Conservation (phyloP, 2,888 invertebrate species). For the Ophonus ardosiacus region DNA sequence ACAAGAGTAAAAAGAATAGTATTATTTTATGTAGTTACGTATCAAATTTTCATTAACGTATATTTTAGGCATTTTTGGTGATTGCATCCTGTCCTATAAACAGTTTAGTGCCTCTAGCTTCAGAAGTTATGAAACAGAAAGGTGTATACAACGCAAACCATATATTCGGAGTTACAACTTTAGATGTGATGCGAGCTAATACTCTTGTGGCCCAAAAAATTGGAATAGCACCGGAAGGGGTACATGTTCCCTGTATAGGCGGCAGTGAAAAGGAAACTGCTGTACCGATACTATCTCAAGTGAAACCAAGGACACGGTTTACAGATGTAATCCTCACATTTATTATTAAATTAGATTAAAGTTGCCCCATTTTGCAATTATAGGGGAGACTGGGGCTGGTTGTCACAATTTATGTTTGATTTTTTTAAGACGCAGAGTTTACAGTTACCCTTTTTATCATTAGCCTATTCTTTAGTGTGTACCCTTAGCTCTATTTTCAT, state of each 20-base stretch:
- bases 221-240: conserved; percentile 81
- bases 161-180: conserved; percentile 86
- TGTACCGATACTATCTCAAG: conserved; percentile 87
- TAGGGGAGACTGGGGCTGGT: too few species aligned
- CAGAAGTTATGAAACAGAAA: conserved; percentile 82
- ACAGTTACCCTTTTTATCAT: too few species aligned
- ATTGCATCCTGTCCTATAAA: conserved; percentile 79
- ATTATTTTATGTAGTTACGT: too few species aligned
- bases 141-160: conserved; percentile 81
- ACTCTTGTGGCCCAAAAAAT: conserved; percentile 84
- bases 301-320: conserved; percentile 76
- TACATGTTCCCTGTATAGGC: conserved; percentile 86
- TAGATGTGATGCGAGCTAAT: conserved; percentile 86
- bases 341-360: too few species aligned
- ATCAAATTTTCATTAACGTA: background rate
- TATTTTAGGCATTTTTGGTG: conserved; percentile 75
- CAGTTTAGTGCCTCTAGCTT: conserved; percentile 83
- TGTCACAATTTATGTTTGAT: too few species aligned
- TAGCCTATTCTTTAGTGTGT: too few species aligned
- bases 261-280: conserved; percentile 87
- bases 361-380: too few species aligned
- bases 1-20: too few species aligned
- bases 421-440: too few species aligned
- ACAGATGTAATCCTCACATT: conserved; percentile 68
- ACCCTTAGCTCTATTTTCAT: too few species aligned